Evolutionary conservation across 37 sponge, comb jelly and placozoan species (phyloP), one percentile per base, ranked within the genome.

Genomic region (Petrosia ficiformis): DNA sequence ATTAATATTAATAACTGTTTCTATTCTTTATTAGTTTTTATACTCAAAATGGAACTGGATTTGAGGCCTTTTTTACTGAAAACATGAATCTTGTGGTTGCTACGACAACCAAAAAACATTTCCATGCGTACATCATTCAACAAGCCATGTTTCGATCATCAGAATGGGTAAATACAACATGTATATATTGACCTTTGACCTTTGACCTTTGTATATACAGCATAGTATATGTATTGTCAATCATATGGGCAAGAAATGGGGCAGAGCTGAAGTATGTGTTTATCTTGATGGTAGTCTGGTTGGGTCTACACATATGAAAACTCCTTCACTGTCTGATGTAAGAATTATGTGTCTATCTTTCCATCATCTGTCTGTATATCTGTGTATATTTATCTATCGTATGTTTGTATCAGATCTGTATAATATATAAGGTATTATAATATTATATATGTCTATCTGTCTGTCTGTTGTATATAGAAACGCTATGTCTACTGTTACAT

Each of bases 41-140:
- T 72, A 76, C 94, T 16, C 38, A 73, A 35, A 30, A 39, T 40
- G 86, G 84, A 28, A 74, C 84, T 84, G 95, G 97, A 4, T 97
- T 88, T 74, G 92, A 97, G 67, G 92, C 92, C 2, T 97, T 97
- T 79, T 90, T 97, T 71, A 86, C 88, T 36, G 44, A 31, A 2
- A 66, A 78, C 16, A 56, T 64, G 40, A 63, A 74, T 22, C 81
- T 94, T 21, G 89, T 94, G 32, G 89, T 90, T 48, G 93, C 89
- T 43, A 82, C 90, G 32, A 59, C 70, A 35, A 86, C 87, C 68
- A 94, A 83, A 77, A 82, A 74, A 71, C 76, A 93, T 4, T 93
- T 89, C 68, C 82, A 77, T 39, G 80, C 86, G 11, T 10, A 84
- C 29, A 42, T 44, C 28, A 39, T 93, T 32, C 80, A 42, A 5